These are phyloP conservation scores for Drosophila meridionalis DNA, from an alignment of 2,888 invertebrate genomes.

Conservation along the genomic window DNA sequence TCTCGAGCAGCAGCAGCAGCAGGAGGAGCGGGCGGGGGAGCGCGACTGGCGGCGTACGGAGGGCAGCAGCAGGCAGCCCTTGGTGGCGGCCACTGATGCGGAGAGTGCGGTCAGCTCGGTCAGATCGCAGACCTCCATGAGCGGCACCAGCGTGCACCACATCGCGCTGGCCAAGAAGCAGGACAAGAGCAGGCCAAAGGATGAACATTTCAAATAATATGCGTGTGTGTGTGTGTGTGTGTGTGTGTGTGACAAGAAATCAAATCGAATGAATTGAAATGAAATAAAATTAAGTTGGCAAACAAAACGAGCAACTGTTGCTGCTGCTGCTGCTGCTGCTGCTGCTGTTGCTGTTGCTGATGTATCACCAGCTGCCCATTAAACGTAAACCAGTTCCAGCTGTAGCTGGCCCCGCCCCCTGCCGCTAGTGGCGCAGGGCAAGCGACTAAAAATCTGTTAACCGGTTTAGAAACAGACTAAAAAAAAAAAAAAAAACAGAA, in stretches of 20 bases:
- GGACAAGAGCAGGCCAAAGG: neutral
- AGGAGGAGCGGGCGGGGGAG: neutral
- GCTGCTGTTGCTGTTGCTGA: conserved; percentile 32
- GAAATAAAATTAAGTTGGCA: conserved; percentile 38
- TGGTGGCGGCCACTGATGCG: neutral
- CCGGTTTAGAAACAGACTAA: conserved; percentile 64
- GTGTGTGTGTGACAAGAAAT: conserved; percentile 10
- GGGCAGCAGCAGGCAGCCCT: neutral
- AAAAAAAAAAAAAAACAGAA: conserved; percentile 14
- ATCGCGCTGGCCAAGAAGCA: conserved; percentile 7
- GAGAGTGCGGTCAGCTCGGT: neutral
- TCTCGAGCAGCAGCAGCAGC: neutral
- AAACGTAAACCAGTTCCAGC: conserved; percentile 60
- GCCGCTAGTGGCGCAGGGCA: conserved; percentile 23
- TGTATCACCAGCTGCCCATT: conserved; percentile 65
- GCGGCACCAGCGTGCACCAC: conserved; percentile 18
- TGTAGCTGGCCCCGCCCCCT: conserved; percentile 7
- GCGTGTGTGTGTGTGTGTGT: conserved; percentile 1
- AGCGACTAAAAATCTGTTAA: conserved; percentile 62
- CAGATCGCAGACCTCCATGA: neutral
- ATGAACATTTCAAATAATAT: too few relatives aligned
- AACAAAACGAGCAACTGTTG: conserved; percentile 33
- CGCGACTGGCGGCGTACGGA: neutral
- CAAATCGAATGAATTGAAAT: conserved; percentile 32
- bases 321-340: conserved; percentile 28